phyloP scores from a whole-genome alignment of 2,888 invertebrate species.

The Sphecodes monilicornis region DNA sequence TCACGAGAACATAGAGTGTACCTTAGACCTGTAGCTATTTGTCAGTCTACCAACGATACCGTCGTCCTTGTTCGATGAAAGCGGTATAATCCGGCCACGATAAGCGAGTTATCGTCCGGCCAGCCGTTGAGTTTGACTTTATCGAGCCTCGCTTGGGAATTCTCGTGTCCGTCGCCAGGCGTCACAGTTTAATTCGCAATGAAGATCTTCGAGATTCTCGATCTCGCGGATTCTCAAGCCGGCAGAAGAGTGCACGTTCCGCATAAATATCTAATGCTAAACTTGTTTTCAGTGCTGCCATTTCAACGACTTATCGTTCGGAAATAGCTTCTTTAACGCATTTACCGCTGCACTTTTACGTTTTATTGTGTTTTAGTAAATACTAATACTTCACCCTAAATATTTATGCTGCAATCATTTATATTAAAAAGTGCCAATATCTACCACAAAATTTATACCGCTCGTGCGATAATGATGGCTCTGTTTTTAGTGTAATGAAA shows the following conservation, averaged over 20 bases:
- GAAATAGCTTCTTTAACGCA: too few species aligned
- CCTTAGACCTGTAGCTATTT: slow-evolving; percentile 52
- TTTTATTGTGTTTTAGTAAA: too few species aligned
- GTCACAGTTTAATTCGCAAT: slow-evolving; percentile 52
- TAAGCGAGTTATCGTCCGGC: slow-evolving; percentile 76
- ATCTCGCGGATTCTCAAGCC: slow-evolving; percentile 30
- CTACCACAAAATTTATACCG: too few species aligned
- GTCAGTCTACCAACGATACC: slow-evolving; percentile 53
- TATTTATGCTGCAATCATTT: too few species aligned
- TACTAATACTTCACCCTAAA: too few species aligned
- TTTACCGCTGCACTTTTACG: too few species aligned
- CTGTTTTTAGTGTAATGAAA: too few species aligned
- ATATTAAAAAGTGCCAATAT: too few species aligned
- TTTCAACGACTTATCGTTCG: background rate
- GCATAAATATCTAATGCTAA: slow-evolving; percentile 32
- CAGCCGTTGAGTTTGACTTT: slow-evolving; percentile 72
- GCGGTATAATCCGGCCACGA: slow-evolving; percentile 71
- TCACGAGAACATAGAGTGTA: slow-evolving; percentile 20
- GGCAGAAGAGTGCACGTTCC: slow-evolving; percentile 20
- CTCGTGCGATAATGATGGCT: too few species aligned
- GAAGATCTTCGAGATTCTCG: slow-evolving; percentile 31
- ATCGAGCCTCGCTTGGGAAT: slow-evolving; percentile 54
- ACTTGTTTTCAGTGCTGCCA: background rate
- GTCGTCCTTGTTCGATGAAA: slow-evolving; percentile 65
- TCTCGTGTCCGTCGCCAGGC: slow-evolving; percentile 51